Conservation (phyloP, 92 coral and sea anemone species). For the Actinernus sp. region DNA sequence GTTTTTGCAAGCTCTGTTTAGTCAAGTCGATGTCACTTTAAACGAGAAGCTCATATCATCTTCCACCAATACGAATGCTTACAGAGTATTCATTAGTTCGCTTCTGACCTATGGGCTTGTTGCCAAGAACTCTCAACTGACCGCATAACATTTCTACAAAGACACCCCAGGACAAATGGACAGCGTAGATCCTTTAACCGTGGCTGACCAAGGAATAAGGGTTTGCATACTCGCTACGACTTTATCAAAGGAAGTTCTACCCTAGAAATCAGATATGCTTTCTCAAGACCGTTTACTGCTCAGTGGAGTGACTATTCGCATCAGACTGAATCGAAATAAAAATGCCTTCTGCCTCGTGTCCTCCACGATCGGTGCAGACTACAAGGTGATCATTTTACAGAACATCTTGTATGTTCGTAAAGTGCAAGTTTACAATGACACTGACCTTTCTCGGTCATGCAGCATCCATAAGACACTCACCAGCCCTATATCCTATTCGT, state of each 20-base stretch:
- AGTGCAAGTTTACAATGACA: too few relatives aligned
- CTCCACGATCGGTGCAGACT: too few relatives aligned
- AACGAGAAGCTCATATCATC: conserved; percentile 42
- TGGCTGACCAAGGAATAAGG: neutral
- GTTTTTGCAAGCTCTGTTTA: too few relatives aligned
- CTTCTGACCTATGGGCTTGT: conserved; percentile 31
- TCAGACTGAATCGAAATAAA: conserved; percentile 53
- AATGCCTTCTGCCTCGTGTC: too few relatives aligned
- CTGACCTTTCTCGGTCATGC: conserved; percentile 29
- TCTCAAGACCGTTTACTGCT: conserved; percentile 25
- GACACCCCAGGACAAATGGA: conserved; percentile 41
- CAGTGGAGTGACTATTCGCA: conserved; percentile 37
- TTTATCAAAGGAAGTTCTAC: too few relatives aligned
- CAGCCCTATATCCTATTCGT: conserved; percentile 65
- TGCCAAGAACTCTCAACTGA: conserved; percentile 28
- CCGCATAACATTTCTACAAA: conserved; percentile 14
- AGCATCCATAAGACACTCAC: too few relatives aligned
- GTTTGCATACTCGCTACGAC: conserved; percentile 30
- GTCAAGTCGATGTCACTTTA: too few relatives aligned
- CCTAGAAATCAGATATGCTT: conserved; percentile 23
- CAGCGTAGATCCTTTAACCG: neutral
- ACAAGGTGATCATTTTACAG: conserved; percentile 44
- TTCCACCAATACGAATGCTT: conserved; percentile 37
- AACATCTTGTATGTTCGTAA: conserved; percentile 51
- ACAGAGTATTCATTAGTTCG: conserved; percentile 40